Evolutionary conservation across 2,797 vertebrate genomes (phyloP).

Genomic region (Rhabdophis nuchalis): DNA sequence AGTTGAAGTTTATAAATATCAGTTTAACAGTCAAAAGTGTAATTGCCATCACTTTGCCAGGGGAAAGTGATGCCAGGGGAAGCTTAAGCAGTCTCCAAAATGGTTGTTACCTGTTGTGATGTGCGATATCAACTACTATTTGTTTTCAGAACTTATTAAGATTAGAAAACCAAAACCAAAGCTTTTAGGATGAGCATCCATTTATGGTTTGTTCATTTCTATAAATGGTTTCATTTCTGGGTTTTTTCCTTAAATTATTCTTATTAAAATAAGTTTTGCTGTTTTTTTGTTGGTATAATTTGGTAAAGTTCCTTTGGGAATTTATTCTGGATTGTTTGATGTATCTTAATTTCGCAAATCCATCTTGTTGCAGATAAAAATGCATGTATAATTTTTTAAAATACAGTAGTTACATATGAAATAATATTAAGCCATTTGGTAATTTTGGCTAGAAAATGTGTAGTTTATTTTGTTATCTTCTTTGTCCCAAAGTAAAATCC

Average conservation of each 20-base stretch:
- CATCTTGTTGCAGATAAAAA: neutral
- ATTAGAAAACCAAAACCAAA: neutral
- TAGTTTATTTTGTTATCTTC: neutral
- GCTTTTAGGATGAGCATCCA: neutral
- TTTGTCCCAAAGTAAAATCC: neutral
- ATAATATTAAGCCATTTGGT: neutral
- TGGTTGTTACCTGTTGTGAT: neutral
- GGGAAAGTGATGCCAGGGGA: neutral
- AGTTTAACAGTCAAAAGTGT: neutral
- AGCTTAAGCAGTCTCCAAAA: neutral
- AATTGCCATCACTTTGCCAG: neutral
- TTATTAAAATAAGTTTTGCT: neutral
- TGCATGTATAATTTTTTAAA: neutral
- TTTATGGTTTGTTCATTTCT: neutral
- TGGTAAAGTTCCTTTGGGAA: neutral
- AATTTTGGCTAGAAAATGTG: neutral
- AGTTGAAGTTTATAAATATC: neutral
- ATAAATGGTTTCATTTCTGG: neutral
- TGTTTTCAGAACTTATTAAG: neutral
- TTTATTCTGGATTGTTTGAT: neutral
- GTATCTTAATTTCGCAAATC: neutral
- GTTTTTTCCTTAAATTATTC: neutral
- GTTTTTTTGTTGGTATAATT: neutral
- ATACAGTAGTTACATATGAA: neutral
- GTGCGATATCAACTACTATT: neutral